phyloP scores from a whole-genome alignment of 2,113 vertebrate species.

The Trichechus manatus region DNA sequence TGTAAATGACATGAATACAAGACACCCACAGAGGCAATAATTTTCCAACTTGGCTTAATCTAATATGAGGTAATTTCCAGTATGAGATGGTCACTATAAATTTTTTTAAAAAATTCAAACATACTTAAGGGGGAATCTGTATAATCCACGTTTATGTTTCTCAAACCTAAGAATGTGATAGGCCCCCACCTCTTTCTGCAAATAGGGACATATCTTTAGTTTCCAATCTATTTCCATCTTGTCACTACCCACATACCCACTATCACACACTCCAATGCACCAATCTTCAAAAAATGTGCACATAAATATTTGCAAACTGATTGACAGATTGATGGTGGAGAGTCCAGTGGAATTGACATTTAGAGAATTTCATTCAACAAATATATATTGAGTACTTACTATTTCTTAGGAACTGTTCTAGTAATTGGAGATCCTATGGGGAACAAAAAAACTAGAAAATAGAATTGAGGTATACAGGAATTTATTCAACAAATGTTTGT shows the following conservation, averaged over 20 bases:
- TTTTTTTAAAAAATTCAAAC: neutral
- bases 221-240: neutral
- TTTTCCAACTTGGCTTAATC: constrained; percentile 15
- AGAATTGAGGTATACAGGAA: neutral
- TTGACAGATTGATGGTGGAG: neutral
- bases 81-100: neutral
- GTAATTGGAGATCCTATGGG: neutral
- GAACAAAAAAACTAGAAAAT: neutral
- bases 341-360: neutral
- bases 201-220: neutral
- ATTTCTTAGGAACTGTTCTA: neutral
- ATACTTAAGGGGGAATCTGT: neutral
- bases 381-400: neutral
- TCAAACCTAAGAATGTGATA: neutral
- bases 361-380: neutral
- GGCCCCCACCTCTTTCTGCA: neutral
- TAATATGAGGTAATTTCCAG: neutral
- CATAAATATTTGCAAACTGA: neutral
- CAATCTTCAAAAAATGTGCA: neutral
- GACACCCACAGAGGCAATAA: neutral
- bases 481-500: neutral
- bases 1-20: neutral
- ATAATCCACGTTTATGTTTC: neutral
- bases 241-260: rapidly evolving
- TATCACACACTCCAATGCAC: neutral